Percentiles rank a stretch among this genome's conserved stretches.
Conservation (phyloP, 2,888 invertebrate species). For the Cabera pusaria region DNA sequence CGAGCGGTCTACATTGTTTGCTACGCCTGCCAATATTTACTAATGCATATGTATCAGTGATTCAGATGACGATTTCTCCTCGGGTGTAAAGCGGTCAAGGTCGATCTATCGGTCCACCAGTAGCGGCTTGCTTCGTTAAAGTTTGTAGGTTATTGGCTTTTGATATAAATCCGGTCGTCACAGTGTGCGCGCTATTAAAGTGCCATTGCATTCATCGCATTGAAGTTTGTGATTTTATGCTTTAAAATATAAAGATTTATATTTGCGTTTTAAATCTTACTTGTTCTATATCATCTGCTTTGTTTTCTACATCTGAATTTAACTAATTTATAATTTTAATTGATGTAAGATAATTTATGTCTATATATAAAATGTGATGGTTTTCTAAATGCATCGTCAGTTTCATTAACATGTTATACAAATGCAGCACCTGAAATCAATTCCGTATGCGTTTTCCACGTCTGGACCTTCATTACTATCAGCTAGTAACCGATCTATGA, state of each 20-base stretch:
- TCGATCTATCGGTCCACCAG: conserved; percentile 49
- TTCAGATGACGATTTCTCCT: conserved; percentile 72
- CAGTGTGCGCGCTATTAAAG: no score
- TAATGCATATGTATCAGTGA: conserved; percentile 41
- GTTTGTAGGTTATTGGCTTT: conserved; percentile 41
- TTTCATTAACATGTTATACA: conserved; percentile 41
- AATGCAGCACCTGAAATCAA: conserved; percentile 47
- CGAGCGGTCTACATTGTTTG: conserved; percentile 24
- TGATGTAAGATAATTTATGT: no score
- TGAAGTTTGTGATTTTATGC: no score
- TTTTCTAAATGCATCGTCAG: no score
- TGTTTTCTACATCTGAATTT: no score
- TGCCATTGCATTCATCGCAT: no score
- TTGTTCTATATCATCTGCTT: no score
- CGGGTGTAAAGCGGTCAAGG: conserved; percentile 66
- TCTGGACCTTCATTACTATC: conserved; percentile 56
- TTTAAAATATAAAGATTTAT: no score
- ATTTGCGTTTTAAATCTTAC: no score
- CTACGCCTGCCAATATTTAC: conserved; percentile 37
- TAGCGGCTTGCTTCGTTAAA: conserved; percentile 29
- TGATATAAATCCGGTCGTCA: conserved; percentile 19
- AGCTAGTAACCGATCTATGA: conserved; percentile 55
- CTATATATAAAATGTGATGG: no score
- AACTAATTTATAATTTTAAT: no score
- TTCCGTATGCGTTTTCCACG: conserved; percentile 59